phyloP scores from a whole-genome alignment of 2,797 vertebrate species.

The Microtus agrestis region DNA sequence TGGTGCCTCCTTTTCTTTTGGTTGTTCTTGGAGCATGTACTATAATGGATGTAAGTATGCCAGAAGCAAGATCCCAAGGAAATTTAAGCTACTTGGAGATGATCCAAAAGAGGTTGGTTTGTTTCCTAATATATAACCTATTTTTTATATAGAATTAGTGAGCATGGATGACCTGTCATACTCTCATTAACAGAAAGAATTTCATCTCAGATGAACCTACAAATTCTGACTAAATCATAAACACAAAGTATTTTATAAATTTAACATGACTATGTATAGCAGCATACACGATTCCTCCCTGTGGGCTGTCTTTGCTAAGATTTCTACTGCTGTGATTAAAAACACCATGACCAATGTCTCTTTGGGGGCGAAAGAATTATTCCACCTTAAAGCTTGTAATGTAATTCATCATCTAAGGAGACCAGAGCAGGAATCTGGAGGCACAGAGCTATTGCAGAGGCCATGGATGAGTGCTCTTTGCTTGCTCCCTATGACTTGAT shows the following conservation, averaged over 20 bases:
- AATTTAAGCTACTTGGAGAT: conserved; percentile 97
- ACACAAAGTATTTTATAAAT: neutral
- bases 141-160: conserved; percentile 64
- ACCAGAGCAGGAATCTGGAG: neutral
- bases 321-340: neutral
- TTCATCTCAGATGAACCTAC: conserved; percentile 8
- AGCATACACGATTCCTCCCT: neutral
- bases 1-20: conserved; percentile 99
- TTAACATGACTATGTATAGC: neutral
- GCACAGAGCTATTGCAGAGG: neutral
- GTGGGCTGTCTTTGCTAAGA: neutral
- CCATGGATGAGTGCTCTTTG: neutral
- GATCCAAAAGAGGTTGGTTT: conserved; percentile 95
- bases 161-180: neutral
- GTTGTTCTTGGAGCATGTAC: conserved; percentile 99
- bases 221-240: neutral
- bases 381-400: neutral
- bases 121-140: conserved; percentile 72
- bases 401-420: neutral
- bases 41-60: conserved; percentile 99
- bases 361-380: neutral
- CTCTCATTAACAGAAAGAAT: neutral
- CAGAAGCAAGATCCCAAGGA: conserved; percentile 98
- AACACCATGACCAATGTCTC: neutral
- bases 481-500: neutral